Conservation (phyloP, 2,888 invertebrate genomes). For the Phaedon cochleariae region DNA sequence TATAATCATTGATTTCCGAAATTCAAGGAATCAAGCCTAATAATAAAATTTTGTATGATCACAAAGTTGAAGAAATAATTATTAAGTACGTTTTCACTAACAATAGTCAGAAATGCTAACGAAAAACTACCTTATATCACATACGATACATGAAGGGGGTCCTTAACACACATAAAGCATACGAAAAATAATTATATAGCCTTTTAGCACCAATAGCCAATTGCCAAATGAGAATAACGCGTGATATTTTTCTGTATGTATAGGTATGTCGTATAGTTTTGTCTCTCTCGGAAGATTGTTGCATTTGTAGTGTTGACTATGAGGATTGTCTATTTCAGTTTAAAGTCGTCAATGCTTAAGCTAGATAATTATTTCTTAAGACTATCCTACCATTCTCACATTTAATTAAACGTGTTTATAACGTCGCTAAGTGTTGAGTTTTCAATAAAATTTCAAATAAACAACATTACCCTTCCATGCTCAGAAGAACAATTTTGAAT, state of each 20-base stretch:
- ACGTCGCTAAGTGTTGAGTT: constrained; percentile 20
- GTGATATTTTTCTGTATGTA: too few species aligned
- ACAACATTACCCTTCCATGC: constrained; percentile 37
- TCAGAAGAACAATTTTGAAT: too few species aligned
- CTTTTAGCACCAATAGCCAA: constrained; percentile 48
- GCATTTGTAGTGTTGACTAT: too few species aligned
- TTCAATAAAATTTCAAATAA: constrained; percentile 40
- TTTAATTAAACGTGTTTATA: too few species aligned
- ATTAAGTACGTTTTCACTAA: constrained; percentile 39
- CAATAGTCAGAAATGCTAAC: constrained; percentile 38
- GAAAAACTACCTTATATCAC: constrained; percentile 56
- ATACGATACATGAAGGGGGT: constrained; percentile 53
- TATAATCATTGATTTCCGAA: not conserved
- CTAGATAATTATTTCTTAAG: constrained; percentile 54
- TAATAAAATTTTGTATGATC: too few species aligned
- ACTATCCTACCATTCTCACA: constrained; percentile 38
- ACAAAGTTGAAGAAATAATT: constrained; percentile 17
- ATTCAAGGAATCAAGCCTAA: constrained; percentile 13
- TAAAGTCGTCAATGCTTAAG: constrained; percentile 24
- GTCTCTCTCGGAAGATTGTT: too few species aligned
- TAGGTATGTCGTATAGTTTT: too few species aligned
- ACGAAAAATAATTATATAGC: constrained; percentile 55
- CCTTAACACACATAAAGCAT: constrained; percentile 57
- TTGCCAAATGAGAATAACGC: too few species aligned
- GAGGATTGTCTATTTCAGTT: constrained; percentile 27